phyloP scores from a whole-genome alignment of 1,140 invertebrate genomes.

The Aphelenchoides fujianensis region DNA sequence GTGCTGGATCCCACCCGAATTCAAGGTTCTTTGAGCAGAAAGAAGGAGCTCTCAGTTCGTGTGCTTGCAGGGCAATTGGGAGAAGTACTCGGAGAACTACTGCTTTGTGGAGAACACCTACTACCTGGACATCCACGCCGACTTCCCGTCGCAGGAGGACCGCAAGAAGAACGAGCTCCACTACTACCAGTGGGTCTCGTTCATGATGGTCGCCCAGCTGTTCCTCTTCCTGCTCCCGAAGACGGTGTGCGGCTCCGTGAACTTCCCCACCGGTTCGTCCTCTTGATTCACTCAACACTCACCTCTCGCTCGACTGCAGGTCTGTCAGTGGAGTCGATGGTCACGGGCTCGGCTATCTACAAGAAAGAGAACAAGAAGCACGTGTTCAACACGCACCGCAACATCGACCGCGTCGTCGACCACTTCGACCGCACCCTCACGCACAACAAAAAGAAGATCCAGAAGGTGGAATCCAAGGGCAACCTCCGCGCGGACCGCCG shows the following conservation, averaged over 20 bases:
- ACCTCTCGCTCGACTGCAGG: not conserved
- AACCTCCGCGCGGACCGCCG: too few species aligned
- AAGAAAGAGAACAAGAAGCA: slow-evolving; percentile 1
- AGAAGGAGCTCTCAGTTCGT: not conserved
- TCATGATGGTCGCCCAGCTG: slow-evolving; percentile 32
- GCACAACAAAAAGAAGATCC: not conserved
- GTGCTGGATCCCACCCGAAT: slow-evolving; percentile 44
- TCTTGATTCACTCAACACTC: too few species aligned
- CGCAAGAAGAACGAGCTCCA: slow-evolving; percentile 28
- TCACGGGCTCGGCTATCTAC: slow-evolving; percentile 30
- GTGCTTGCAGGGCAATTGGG: slow-evolving; percentile 24
- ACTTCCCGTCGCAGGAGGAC: slow-evolving; percentile 18
- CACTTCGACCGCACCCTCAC: not conserved
- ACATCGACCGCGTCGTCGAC: not conserved
- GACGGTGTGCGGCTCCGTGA: slow-evolving; percentile 31
- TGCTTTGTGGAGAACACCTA: slow-evolving; percentile 49
- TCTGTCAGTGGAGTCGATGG: too few species aligned
- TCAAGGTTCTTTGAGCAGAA: slow-evolving; percentile 11
- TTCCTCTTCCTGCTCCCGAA: slow-evolving; percentile 38
- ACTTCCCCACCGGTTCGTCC: slow-evolving; percentile 29
- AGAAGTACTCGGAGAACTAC: slow-evolving; percentile 33
- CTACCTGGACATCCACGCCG: slow-evolving; percentile 29
- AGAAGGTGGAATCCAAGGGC: too few species aligned
- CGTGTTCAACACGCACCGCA: not conserved
- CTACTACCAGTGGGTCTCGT: slow-evolving; percentile 44